Evolutionary conservation across 2,797 vertebrate genomes (phyloP), one percentile per base, ranked within the genome.

Genomic region (Rhabdophis nuchalis): DNA sequence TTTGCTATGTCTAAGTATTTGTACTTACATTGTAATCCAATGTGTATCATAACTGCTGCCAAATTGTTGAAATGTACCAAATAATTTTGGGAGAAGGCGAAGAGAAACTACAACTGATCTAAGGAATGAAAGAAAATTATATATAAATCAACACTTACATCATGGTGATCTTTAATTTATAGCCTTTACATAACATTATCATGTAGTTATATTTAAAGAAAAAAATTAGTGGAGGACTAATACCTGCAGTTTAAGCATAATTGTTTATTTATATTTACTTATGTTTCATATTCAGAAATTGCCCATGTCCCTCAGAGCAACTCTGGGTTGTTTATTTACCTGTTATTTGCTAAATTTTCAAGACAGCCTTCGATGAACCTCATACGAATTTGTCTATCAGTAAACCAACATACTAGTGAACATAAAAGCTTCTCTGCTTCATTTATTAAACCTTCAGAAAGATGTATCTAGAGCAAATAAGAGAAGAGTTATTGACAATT

Each of bases 361-460:
- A 99, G 98, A 97, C 99, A 99, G 96, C 99, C 99, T 97, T 99
- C 99, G 87, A 99, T 99, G 97, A 99, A 99, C 93, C 99, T 99
- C 99, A 99, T 99, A 94, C 99, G 98, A 96, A 99, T 99, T 97
- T 99, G 99, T 89, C 99, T 97, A 97, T 99, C 99, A 1, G 99
- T 99, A 98, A 99, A 99, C 99, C 99, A 99, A 96, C 99, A 99
- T 12, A 99, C 99, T 91, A 99, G 98, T 10, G 99, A 99, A 95
- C 99, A 99, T 86, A 99, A 97, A 96, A 99, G 98, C 97, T 99
- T 99, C 97, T 99, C 99, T 23, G 99, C 99, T 95, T 99, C 99
- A 91, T 99, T 99, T 93, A 99, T 99, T 97, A 99, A 97, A 93
- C 99, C 99, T 97, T 99, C 99, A 61, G 99, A 99, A 93, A 99